Conservation (phyloP, 2,113 vertebrate species). For the Poecile atricapillus region DNA sequence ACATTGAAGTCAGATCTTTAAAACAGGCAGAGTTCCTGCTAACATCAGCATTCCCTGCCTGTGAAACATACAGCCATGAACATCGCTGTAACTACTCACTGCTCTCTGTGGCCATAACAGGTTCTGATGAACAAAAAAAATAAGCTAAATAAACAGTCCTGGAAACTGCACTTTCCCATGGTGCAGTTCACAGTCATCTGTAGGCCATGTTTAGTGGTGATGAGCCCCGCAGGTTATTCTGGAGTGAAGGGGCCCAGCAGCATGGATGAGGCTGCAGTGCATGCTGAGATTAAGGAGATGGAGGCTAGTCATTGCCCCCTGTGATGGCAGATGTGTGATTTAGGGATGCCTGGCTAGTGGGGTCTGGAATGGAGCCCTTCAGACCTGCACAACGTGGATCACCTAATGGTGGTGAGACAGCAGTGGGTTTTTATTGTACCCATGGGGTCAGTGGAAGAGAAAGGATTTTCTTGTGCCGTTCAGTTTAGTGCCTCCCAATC, state of each 20-base stretch:
- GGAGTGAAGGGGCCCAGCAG: background rate
- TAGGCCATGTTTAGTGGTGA: background rate
- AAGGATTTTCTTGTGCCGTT: background rate
- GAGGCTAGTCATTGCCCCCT: background rate
- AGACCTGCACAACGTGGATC: accelerated
- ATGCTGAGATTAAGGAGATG: background rate
- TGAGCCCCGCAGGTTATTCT: background rate
- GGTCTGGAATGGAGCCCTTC: background rate
- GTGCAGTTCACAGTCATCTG: background rate
- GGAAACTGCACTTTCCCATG: background rate
- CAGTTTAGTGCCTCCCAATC: background rate
- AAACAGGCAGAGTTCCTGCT: background rate
- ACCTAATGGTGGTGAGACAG: background rate
- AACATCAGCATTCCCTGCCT: background rate
- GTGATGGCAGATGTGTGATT: background rate
- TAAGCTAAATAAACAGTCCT: background rate
- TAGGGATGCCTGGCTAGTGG: background rate
- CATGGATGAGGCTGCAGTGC: background rate
- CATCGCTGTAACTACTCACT: background rate
- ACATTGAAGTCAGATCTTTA: background rate
- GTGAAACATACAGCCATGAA: background rate
- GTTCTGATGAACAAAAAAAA: background rate
- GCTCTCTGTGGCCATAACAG: background rate
- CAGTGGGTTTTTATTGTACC: background rate
- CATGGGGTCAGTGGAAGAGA: background rate